phyloP scores from a whole-genome alignment of 2,113 vertebrate species.

The Halcyon senegalensis region DNA sequence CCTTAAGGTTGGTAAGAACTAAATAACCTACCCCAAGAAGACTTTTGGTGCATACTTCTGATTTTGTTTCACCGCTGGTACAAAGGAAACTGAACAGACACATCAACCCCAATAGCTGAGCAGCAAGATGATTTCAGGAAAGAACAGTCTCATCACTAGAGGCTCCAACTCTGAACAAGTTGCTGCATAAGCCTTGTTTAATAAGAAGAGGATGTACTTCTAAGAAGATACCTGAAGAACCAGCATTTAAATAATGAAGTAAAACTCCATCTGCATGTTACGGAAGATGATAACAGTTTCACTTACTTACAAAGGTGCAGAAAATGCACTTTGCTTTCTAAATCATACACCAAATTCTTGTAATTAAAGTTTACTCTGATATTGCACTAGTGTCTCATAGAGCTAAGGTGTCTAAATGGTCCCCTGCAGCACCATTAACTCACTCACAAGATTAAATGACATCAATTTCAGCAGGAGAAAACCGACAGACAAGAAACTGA shows the following conservation, averaged over 20 bases:
- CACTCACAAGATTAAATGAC: background rate
- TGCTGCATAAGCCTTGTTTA: background rate
- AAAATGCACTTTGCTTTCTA: background rate
- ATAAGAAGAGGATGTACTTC: background rate
- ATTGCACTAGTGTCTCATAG: background rate
- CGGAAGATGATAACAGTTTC: background rate
- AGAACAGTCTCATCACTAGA: background rate
- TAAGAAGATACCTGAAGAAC: background rate
- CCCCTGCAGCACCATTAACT: background rate
- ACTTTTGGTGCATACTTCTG: too few species aligned
- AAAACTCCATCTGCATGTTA: background rate
- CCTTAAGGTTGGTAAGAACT: background rate
- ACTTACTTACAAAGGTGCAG: background rate
- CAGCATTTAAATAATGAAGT: background rate
- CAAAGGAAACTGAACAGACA: background rate
- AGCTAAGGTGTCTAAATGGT: background rate
- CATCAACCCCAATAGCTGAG: background rate
- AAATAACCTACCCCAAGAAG: background rate
- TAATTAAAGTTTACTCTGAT: background rate
- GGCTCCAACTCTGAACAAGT: background rate
- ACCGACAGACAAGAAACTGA: background rate
- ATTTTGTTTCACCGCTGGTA: background rate
- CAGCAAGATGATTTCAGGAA: background rate
- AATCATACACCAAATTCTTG: background rate
- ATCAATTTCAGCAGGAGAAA: background rate